Evolutionary conservation across 1,140 invertebrate genomes (phyloP).

Genomic region (Centruroides vittatus): DNA sequence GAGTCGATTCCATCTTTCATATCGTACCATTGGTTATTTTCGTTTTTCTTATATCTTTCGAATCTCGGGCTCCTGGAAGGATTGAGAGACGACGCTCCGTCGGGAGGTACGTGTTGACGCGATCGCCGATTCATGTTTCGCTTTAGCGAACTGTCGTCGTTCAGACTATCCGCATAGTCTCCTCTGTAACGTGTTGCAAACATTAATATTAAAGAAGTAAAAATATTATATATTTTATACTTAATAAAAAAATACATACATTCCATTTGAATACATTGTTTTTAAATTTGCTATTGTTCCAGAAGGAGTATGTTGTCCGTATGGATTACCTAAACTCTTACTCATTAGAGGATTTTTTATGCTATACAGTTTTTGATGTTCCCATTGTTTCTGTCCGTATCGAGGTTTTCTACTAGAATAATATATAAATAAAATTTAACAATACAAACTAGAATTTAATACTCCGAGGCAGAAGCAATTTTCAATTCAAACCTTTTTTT

Average conservation of each 20-base stretch:
- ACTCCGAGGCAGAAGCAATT: too few relatives aligned
- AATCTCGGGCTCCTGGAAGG: conserved; percentile 15
- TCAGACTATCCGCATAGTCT: conserved; percentile 12
- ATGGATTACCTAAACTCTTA: conserved; percentile 19
- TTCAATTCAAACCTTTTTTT: conserved; percentile 18
- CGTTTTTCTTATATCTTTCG: conserved; percentile 12
- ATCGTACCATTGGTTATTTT: conserved; percentile 14
- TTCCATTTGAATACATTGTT: conserved; percentile 20
- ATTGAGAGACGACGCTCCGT: conserved; percentile 19
- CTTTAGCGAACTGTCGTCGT: conserved; percentile 10
- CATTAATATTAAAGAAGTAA: background rate
- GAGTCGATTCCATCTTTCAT: conserved; percentile 15
- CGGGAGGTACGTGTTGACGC: conserved; percentile 18
- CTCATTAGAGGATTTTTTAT: conserved; percentile 23
- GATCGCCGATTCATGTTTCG: conserved; percentile 6
- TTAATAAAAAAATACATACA: conserved; percentile 8
- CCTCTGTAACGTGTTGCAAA: background rate
- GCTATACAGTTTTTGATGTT: conserved; percentile 22
- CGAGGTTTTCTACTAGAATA: conserved; percentile 17
- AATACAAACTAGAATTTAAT: too few relatives aligned
- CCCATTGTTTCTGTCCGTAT: conserved; percentile 20
- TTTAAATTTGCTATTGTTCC: conserved; percentile 17
- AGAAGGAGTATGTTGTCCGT: conserved; percentile 18
- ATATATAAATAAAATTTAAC: background rate
- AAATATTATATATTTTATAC: background rate